Evolutionary conservation across 2,888 invertebrate genomes (phyloP), one percentile per base, ranked within the genome.

Genomic region (Andrena bucephala): DNA sequence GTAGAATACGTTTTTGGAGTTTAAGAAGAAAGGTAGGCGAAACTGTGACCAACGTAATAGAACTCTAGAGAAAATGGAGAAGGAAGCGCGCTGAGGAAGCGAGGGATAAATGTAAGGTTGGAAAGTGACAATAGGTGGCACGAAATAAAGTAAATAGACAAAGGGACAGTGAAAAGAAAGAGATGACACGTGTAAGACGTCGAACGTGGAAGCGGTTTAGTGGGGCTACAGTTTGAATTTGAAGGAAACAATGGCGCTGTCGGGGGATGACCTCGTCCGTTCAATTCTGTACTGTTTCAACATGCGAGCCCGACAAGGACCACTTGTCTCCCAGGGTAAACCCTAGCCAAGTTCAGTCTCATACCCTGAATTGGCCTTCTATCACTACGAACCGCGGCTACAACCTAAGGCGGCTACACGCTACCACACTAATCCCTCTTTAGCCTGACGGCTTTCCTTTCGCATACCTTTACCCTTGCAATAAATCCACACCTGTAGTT

Each of bases 261-360:
- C 71, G 83, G 29, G 27, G 84, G 86, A 85, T 87, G 83, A 88
- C 87, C 89, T 83, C 1, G 60, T 48, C 66, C 60, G 62, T 71
- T 69, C 80, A 78, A 85, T 74, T 84, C 78, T 77, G 69, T 72
- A 78, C 77, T 74, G 73, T 82, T 84, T 63, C 73, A 71, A 62
- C 77, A 82, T 73, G 75, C 62, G 80, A 83, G 84, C 75, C 74
- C 84, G 84, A 86, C 85, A 82, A 84, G 81, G 85, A 85, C 83
- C 88, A 89, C 88, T 89, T 90, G 90, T 89, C 86, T 90, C 85
- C 60, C 71, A 83, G 73, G 75, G 74, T 74, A 80, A 79, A 69
- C 73, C 79, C 71, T 48, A 70, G 72, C 85, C 78, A 88, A 88
- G 82, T 87, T 87, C 79, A 74, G 77, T 78, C 81, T 80, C 86